Evolutionary conservation across 2,888 invertebrate genomes (phyloP).

Genomic region (Dioctria rufipes): DNA sequence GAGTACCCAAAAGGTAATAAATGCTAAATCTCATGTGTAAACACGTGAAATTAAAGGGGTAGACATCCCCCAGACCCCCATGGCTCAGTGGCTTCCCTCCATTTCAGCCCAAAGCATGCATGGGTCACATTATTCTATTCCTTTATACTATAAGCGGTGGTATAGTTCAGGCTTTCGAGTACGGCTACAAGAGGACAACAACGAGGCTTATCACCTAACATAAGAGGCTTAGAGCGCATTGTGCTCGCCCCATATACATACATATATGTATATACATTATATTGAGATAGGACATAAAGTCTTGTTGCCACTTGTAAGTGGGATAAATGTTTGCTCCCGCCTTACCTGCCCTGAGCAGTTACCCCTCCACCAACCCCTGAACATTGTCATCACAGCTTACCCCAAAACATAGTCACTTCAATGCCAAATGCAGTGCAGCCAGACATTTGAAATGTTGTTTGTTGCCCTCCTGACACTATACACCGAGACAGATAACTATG

Average conservation of each 20-base stretch:
- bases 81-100: slow-evolving; percentile 41
- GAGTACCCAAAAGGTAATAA: slow-evolving; percentile 48
- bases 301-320: slow-evolving; percentile 41
- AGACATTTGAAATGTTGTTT: neutral
- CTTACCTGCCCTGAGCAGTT: neutral
- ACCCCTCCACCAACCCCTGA: neutral
- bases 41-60: slow-evolving; percentile 53
- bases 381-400: slow-evolving; percentile 44
- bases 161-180: slow-evolving; percentile 47
- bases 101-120: slow-evolving; percentile 17
- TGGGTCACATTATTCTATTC: slow-evolving; percentile 40
- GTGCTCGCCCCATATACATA: neutral
- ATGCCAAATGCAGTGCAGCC: slow-evolving; percentile 28
- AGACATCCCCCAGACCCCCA: neutral
- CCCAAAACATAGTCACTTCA: slow-evolving; percentile 1
- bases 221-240: slow-evolving; percentile 55
- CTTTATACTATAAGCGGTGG: slow-evolving; percentile 25
- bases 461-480: neutral
- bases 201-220: slow-evolving; percentile 56
- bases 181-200: slow-evolving; percentile 50
- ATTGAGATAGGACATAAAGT: slow-evolving; percentile 26
- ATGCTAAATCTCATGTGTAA: slow-evolving; percentile 55
- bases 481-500: too few relatives aligned
- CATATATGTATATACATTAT: neutral
- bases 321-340: slow-evolving; percentile 26